Base-by-base conservation (phyloP, 2,797 vertebrate genomes). In the Phalloptychus januarius region DNA sequence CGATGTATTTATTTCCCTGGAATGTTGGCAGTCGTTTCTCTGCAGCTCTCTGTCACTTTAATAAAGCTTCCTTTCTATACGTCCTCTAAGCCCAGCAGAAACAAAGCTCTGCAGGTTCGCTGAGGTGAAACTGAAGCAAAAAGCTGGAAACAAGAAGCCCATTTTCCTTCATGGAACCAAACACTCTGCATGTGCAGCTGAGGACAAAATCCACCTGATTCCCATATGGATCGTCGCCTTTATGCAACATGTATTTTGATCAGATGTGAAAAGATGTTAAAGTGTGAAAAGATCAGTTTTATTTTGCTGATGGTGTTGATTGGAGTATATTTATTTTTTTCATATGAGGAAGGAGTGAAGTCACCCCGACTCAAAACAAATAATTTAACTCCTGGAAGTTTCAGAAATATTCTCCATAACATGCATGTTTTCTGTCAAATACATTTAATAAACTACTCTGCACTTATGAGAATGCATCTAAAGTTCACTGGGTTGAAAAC, bases 11-110 rank as follows among this genome's bases (percentile, higher is more conserved):
- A 70, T 79, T 75, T 83, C 63, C 74, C 70, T 81, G 86, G 86
- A 89, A 89, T 87, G 84, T 83, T 80, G 80, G 86, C 83, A 81
- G 71, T 33, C 7, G 75, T 58, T 79, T 71, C 79, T 58, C 77
- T 77, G 54, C 72, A 80, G 82, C 76, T 83, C 80, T 63, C 65
- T 69, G 33, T 72, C 72, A 18, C 75, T 75, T 75, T 76, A 78
- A 89, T 85, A 81, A 86, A 80, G 82, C 75, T 73, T 69, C 44
- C 72, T 79, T 84, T 86, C 86, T 89, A 84, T 82, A 84, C 28
- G 2, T 80, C 69, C 61, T 80, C 72, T 83, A 42, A 81, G 63
- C 72, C 72, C 65, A 71, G 80, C 80, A 28, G 45, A n/a, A 48
- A 76, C 76, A 84, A 75, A 85, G 75, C 78, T 74, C 54, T 74